A percentile compares a stretch with the other conserved stretches of the same genome.
Evolutionary conservation across 2,888 invertebrate species (phyloP).

Genomic region (Drosophila nr. medialis): DNA sequence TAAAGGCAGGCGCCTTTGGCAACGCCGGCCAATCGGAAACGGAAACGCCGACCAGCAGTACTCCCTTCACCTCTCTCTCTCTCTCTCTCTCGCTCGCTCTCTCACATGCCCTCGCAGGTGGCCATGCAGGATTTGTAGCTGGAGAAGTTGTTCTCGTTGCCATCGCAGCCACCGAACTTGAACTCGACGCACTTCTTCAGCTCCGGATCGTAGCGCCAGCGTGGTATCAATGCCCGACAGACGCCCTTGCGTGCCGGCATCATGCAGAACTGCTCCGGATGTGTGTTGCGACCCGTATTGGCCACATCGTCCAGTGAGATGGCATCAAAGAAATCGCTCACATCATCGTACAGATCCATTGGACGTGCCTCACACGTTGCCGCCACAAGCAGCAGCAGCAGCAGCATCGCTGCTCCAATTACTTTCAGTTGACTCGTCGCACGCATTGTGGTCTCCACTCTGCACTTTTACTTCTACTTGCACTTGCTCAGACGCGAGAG

Average conservation of each 20-base stretch:
- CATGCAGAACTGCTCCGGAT: slow-evolving; percentile 82
- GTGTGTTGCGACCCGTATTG: slow-evolving; percentile 73
- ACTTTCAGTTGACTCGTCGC: slow-evolving; percentile 46
- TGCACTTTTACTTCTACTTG: slow-evolving; percentile 37
- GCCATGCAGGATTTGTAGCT: slow-evolving; percentile 85
- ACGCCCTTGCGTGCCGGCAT: slow-evolving; percentile 84
- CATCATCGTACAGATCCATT: slow-evolving; percentile 84
- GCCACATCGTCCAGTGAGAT: slow-evolving; percentile 82
- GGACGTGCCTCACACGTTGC: slow-evolving; percentile 61
- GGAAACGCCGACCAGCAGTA: slow-evolving; percentile 52
- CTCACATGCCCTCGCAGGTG: slow-evolving; percentile 85
- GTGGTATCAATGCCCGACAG: slow-evolving; percentile 84
- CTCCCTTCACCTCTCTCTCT: slow-evolving; percentile 14
- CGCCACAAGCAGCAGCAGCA: slow-evolving; percentile 39
- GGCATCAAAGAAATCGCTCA: slow-evolving; percentile 83
- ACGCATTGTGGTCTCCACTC: slow-evolving; percentile 34
- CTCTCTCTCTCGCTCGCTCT: slow-evolving; percentile 8
- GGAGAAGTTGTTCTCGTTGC: slow-evolving; percentile 86
- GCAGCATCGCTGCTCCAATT: slow-evolving; percentile 34
- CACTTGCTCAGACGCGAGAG: slow-evolving; percentile 2
- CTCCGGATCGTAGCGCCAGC: slow-evolving; percentile 85
- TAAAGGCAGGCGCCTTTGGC: slow-evolving; percentile 74
- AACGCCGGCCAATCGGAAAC: slow-evolving; percentile 57
- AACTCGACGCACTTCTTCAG: slow-evolving; percentile 85
- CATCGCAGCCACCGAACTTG: slow-evolving; percentile 87